These are phyloP conservation scores for Glossosoma conforme DNA, from an alignment of 1,140 invertebrate genomes.

Conservation along the genomic window DNA sequence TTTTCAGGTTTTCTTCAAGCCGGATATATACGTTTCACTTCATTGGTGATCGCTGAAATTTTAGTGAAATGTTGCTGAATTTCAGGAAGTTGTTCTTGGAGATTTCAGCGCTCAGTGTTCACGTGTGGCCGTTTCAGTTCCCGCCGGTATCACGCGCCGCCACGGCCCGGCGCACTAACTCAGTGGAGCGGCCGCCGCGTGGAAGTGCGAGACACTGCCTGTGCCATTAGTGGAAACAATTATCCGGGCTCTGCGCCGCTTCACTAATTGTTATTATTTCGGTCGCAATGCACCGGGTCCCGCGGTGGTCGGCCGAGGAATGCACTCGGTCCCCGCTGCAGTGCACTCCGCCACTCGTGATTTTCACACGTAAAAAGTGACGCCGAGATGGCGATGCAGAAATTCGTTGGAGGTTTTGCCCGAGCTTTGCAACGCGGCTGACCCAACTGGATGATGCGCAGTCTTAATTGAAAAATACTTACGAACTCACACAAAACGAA, in stretches of 20 bases:
- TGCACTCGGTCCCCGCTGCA: conserved; percentile 1
- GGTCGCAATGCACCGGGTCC: conserved; percentile 7
- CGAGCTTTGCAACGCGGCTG: no score
- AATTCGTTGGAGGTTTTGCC: background rate
- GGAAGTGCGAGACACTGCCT: conserved; percentile 15
- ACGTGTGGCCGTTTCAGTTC: background rate
- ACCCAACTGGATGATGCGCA: no score
- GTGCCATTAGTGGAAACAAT: conserved; percentile 29
- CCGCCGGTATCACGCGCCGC: background rate
- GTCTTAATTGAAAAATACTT: no score
- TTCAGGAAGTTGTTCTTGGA: no score
- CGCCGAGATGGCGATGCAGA: no score
- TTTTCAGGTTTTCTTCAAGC: no score
- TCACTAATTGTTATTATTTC: conserved; percentile 30
- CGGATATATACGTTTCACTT: no score
- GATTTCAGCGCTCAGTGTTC: no score
- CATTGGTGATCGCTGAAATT: no score
- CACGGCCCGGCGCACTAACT: conserved; percentile 14
- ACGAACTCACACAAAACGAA: no score
- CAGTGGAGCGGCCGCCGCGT: conserved; percentile 3
- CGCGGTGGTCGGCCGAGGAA: conserved; percentile 2
- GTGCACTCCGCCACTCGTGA: background rate
- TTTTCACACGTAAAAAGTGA: no score
- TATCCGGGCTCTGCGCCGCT: conserved; percentile 14
- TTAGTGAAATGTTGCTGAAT: no score